phyloP scores from a whole-genome alignment of 2,888 invertebrate genomes.

The Nineta flava region DNA sequence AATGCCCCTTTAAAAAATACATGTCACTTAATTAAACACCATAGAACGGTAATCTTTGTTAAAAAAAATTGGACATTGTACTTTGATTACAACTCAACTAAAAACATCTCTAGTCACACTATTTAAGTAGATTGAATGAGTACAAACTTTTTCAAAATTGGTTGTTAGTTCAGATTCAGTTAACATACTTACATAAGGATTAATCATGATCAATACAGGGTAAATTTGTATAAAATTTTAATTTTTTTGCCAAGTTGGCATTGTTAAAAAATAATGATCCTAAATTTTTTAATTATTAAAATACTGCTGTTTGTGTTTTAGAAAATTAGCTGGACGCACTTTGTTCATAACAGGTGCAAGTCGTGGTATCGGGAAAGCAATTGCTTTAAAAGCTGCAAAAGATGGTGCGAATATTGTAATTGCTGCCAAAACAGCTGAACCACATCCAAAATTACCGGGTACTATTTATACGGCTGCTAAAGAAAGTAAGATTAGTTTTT shows the following conservation, averaged over 20 bases:
- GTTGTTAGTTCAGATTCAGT: too few relatives aligned
- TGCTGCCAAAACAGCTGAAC: conserved; percentile 80
- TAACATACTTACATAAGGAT: too few relatives aligned
- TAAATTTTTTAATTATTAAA: neutral
- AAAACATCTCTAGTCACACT: too few relatives aligned
- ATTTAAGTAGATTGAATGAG: too few relatives aligned
- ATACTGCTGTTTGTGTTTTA: conserved; percentile 16
- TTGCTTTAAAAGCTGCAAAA: conserved; percentile 80
- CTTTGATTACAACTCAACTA: neutral
- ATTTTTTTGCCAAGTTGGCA: neutral
- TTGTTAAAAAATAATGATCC: too few relatives aligned
- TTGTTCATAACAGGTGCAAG: conserved; percentile 93
- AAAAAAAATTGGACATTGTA: neutral
- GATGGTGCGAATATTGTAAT: conserved; percentile 87
- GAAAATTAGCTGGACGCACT: conserved; percentile 73
- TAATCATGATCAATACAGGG: neutral
- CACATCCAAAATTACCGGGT: conserved; percentile 82
- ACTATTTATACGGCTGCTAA: conserved; percentile 83
- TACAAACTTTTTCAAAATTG: too few relatives aligned
- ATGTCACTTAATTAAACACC: too few relatives aligned
- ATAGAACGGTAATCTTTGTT: too few relatives aligned
- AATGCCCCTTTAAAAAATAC: too few relatives aligned
- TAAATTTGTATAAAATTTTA: neutral
- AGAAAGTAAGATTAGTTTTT: conserved; percentile 47
- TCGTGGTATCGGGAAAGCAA: conserved; percentile 89